A percentile compares a stretch with the other conserved stretches of the same genome.
Conservation (phyloP, 2,797 vertebrate genomes). For the Clamator glandarius region DNA sequence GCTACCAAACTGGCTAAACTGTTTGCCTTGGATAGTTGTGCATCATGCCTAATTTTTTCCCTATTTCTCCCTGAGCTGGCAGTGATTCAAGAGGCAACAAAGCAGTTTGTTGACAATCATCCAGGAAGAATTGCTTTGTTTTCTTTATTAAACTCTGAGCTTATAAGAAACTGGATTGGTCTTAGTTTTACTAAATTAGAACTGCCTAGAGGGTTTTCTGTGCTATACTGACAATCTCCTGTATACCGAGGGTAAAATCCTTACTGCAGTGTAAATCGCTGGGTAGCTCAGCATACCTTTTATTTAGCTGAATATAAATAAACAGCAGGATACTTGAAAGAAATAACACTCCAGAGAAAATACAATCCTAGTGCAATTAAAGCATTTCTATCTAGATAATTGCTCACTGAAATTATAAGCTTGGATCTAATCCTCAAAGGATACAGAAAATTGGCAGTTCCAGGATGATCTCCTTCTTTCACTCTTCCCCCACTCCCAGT, state of each 20-base stretch:
- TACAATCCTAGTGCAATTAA: conserved; percentile 77
- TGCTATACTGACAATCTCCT: background rate
- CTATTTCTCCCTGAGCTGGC: background rate
- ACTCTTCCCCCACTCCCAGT: background rate
- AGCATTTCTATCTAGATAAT: conserved; percentile 77
- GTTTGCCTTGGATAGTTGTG: background rate
- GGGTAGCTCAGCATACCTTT: conserved; percentile 58
- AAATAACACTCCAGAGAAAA: conserved; percentile 77
- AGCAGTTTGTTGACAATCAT: conserved; percentile 29
- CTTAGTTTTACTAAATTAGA: conserved; percentile 44
- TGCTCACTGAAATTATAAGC: conserved; percentile 71
- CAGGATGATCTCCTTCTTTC: background rate
- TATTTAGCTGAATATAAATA: conserved; percentile 76
- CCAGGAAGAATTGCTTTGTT: conserved; percentile 47
- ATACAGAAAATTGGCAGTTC: conserved; percentile 36
- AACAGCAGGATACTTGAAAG: conserved; percentile 75
- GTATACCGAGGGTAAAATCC: background rate
- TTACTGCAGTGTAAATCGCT: conserved; percentile 25
- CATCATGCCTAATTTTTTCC: background rate
- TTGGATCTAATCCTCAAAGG: conserved; percentile 70
- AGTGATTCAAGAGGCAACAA: conserved; percentile 32
- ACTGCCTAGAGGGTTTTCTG: conserved; percentile 36
- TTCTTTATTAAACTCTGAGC: conserved; percentile 49
- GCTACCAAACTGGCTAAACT: background rate
- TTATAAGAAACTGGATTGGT: conserved; percentile 11